These are phyloP conservation scores for Amphimedon queenslandica DNA, from an alignment of 37 sponge, comb jelly and placozoan species.

Conservation along the genomic window DNA sequence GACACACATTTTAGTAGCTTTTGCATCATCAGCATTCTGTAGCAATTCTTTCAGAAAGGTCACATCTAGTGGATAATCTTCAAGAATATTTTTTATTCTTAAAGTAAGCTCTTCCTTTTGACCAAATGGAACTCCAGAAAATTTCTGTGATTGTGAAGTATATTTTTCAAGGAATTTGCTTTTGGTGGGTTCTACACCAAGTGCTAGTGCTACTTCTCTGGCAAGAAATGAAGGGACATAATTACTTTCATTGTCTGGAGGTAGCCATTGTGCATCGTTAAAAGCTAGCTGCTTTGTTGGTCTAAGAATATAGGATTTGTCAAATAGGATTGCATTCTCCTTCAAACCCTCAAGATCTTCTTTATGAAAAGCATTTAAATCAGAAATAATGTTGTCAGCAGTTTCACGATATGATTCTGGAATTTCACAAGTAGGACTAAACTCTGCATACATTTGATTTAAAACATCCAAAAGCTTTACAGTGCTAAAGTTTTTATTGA, in stretches of 20 bases:
- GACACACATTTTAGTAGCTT: slow-evolving; percentile 68
- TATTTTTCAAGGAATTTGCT: slow-evolving; percentile 28
- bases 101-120: slow-evolving; percentile 73
- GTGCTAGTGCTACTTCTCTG: slow-evolving; percentile 14
- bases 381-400: neutral
- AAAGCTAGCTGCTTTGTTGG: slow-evolving; percentile 19
- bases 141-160: neutral
- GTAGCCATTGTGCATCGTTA: slow-evolving; percentile 48
- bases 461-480: slow-evolving; percentile 37
- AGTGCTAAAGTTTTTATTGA: slow-evolving; percentile 19
- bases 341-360: neutral
- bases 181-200: slow-evolving; percentile 17
- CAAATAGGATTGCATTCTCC: slow-evolving; percentile 23
- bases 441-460: slow-evolving; percentile 29
- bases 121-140: slow-evolving; percentile 26
- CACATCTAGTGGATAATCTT: slow-evolving; percentile 60
- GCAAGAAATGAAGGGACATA: slow-evolving; percentile 21
- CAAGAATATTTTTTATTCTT: slow-evolving; percentile 71
- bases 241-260: neutral
- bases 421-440: neutral
- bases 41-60: slow-evolving; percentile 82
- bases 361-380: neutral
- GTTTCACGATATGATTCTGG: neutral
- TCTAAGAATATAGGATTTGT: slow-evolving; percentile 21
- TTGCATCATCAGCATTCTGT: slow-evolving; percentile 94